phyloP scores from a whole-genome alignment of 2,888 invertebrate genomes.

The Tupiocoris notatus region DNA sequence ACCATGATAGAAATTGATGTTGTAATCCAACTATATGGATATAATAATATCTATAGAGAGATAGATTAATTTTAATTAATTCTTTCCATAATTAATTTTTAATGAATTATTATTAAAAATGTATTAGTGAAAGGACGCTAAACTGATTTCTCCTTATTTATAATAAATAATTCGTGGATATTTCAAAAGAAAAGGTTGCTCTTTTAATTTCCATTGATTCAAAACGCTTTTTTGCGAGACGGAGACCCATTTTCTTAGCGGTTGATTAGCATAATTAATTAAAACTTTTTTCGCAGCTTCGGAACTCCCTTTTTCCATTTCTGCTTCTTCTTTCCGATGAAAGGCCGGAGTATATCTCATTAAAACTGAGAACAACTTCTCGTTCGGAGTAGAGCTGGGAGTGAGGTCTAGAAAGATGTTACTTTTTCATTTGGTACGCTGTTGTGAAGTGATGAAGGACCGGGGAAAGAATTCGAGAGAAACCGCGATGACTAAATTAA shows the following conservation, averaged over 20 bases:
- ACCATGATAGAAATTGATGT: too few species aligned
- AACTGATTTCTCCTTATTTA: too few species aligned
- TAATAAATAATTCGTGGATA: too few species aligned
- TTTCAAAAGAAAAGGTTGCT: too few species aligned
- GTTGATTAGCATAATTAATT: constrained; percentile 24
- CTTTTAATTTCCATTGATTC: too few species aligned
- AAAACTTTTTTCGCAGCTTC: constrained; percentile 16
- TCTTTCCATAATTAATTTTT: too few species aligned
- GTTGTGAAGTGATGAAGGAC: constrained; percentile 15
- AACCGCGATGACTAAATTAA: constrained; percentile 40
- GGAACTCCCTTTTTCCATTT: background rate
- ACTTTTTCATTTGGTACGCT: constrained; percentile 43
- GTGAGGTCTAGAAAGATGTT: constrained; percentile 16
- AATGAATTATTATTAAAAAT: too few species aligned
- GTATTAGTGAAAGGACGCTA: too few species aligned
- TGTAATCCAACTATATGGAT: too few species aligned
- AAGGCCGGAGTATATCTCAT: constrained; percentile 31
- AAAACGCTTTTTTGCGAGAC: too few species aligned
- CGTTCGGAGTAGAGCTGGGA: background rate
- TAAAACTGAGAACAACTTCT: constrained; percentile 38
- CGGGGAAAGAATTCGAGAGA: background rate
- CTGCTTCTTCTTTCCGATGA: background rate
- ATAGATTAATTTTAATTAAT: too few species aligned
- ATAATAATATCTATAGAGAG: too few species aligned
- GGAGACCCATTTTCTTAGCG: background rate